phyloP scores from a whole-genome alignment of 2,888 invertebrate species.

The Ephialtes manifestator region DNA sequence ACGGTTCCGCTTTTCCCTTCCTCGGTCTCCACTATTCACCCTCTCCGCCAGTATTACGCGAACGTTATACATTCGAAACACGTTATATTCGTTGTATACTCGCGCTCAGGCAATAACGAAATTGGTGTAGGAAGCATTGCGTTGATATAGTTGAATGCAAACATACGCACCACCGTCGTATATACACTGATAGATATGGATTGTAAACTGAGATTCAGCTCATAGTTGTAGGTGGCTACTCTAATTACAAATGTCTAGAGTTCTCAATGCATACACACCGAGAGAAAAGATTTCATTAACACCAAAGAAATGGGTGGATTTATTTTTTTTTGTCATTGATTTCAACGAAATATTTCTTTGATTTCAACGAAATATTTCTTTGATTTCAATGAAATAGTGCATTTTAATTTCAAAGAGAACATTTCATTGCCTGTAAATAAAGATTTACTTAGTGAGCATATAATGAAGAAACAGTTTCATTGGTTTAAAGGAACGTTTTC shows the following conservation, averaged over 20 bases:
- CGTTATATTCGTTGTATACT: conserved; percentile 18
- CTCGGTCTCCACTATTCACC: conserved; percentile 14
- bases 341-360: too few relatives aligned
- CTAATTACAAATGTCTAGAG: conserved; percentile 29
- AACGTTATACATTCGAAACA: conserved; percentile 25
- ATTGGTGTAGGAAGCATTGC: conserved; percentile 34
- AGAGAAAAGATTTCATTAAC: too few relatives aligned
- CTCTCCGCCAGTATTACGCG: conserved; percentile 1
- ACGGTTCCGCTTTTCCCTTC: conserved; percentile 15
- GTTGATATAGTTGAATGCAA: conserved; percentile 8
- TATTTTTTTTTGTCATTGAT: too few relatives aligned
- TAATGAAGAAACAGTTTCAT: too few relatives aligned
- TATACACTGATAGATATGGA: conserved; percentile 17
- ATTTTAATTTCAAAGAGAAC: too few relatives aligned
- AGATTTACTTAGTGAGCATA: too few relatives aligned
- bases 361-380: too few relatives aligned
- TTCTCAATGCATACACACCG: neutral
- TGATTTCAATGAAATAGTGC: too few relatives aligned
- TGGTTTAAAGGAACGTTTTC: too few relatives aligned
- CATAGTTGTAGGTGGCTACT: conserved; percentile 24
- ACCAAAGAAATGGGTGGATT: too few relatives aligned
- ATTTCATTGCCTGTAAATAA: too few relatives aligned
- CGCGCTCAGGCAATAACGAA: conserved; percentile 49
- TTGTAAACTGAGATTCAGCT: neutral
- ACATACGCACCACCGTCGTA: conserved; percentile 2